These are phyloP conservation scores for Achlya flavicornis DNA, from an alignment of 2,888 invertebrate genomes.

Conservation along the genomic window DNA sequence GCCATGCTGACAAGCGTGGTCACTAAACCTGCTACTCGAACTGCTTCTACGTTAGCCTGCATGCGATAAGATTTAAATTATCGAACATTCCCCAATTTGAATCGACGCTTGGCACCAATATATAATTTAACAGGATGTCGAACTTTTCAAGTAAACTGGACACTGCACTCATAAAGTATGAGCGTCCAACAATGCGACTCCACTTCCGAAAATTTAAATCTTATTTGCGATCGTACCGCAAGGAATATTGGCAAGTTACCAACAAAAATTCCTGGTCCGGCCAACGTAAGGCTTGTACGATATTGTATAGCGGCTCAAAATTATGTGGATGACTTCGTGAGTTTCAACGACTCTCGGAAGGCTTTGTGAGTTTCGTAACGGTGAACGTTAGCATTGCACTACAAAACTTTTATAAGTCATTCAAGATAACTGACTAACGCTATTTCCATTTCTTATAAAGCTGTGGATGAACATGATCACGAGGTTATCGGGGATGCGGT, in stretches of 20 bases:
- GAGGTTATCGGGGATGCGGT: slow-evolving; percentile 33
- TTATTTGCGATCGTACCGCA: slow-evolving; percentile 67
- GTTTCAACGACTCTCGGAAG: slow-evolving; percentile 51
- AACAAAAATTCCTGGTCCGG: slow-evolving; percentile 56
- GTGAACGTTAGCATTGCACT: slow-evolving; percentile 57
- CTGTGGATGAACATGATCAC: slow-evolving; percentile 54
- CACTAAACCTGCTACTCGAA: slow-evolving; percentile 91
- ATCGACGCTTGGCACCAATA: neutral
- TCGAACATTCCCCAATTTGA: slow-evolving; percentile 53
- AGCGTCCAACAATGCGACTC: slow-evolving; percentile 43
- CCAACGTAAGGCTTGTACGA: slow-evolving; percentile 55
- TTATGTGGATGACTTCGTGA: slow-evolving; percentile 61
- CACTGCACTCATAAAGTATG: slow-evolving; percentile 40
- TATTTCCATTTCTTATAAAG: slow-evolving; percentile 51
- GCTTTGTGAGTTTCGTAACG: slow-evolving; percentile 42
- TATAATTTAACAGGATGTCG: neutral
- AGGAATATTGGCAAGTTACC: slow-evolving; percentile 66
- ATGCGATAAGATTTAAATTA: slow-evolving; percentile 82
- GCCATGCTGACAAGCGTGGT: slow-evolving; percentile 93
- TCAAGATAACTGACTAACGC: slow-evolving; percentile 47
- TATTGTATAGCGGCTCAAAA: slow-evolving; percentile 50
- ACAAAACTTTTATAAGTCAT: slow-evolving; percentile 54
- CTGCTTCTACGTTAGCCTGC: slow-evolving; percentile 92
- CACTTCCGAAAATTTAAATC: slow-evolving; percentile 77
- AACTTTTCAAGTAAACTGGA: slow-evolving; percentile 34